Evolutionary conservation across 2,888 invertebrate genomes (phyloP).

Genomic region (Leptinotarsa juncta): DNA sequence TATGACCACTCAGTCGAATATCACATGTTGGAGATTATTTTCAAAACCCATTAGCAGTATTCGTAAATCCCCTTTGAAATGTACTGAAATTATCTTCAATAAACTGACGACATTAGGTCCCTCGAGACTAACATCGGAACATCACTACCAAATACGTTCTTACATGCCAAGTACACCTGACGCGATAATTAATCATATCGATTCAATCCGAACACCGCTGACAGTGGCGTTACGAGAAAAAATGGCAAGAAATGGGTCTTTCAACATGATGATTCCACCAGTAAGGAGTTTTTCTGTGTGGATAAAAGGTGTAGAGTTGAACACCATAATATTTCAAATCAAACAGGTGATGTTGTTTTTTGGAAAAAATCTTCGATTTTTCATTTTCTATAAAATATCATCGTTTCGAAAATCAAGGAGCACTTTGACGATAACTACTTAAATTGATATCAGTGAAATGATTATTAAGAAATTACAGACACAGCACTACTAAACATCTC

Average conservation of each 20-base stretch:
- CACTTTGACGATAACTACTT: too few species aligned
- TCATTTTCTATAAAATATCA: too few species aligned
- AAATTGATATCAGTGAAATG: too few species aligned
- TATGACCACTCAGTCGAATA: not conserved
- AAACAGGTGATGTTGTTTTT: too few species aligned
- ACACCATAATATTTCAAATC: too few species aligned
- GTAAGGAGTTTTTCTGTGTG: too few species aligned
- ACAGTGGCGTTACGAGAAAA: not conserved
- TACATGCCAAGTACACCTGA: constrained; percentile 12
- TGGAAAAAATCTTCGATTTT: too few species aligned
- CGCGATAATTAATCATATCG: constrained; percentile 15
- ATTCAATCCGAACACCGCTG: not conserved
- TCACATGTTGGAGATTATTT: not conserved
- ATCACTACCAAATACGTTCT: constrained; percentile 5
- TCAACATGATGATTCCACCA: too few species aligned
- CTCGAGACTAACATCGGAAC: not conserved
- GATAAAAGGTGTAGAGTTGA: too few species aligned
- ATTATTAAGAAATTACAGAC: too few species aligned
- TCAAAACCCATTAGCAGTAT: not conserved
- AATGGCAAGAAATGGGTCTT: not conserved
- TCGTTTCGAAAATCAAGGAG: too few species aligned
- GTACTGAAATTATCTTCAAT: constrained; percentile 9
- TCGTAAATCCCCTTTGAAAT: not conserved
- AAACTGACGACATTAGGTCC: constrained; percentile 4
- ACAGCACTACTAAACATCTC: too few species aligned